Evolutionary conservation across 2,888 invertebrate species (phyloP).

Genomic region (Nasonia oneida): DNA sequence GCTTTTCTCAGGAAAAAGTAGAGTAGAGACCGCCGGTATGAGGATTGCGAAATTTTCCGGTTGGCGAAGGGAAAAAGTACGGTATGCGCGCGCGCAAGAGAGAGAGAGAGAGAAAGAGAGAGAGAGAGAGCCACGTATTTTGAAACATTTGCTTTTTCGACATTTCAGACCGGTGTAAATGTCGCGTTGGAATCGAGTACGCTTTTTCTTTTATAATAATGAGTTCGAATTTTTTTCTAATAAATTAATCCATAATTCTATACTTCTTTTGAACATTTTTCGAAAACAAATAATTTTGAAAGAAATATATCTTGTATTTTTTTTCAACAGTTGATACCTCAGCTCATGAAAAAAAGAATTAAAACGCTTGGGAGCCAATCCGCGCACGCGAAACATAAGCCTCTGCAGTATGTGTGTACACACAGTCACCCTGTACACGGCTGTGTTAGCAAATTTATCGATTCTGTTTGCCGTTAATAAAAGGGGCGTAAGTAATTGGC

Average conservation of each 20-base stretch:
- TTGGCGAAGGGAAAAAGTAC: conserved; percentile 7
- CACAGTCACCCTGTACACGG: background rate
- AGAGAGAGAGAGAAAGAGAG: background rate
- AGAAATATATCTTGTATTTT: too few relatives aligned
- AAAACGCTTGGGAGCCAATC: background rate
- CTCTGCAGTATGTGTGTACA: background rate
- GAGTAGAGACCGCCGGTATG: background rate
- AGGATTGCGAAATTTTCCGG: conserved; percentile 9
- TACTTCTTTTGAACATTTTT: too few relatives aligned
- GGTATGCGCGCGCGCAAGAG: background rate
- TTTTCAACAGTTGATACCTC: too few relatives aligned
- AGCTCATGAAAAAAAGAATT: background rate
- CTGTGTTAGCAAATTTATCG: conserved; percentile 57
- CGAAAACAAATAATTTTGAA: too few relatives aligned
- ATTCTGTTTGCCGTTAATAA: conserved; percentile 55
- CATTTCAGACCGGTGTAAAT: background rate
- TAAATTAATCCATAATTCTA: too few relatives aligned
- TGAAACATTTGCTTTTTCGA: background rate
- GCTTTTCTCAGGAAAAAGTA: background rate
- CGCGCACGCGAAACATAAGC: background rate
- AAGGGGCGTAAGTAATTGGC: conserved; percentile 59
- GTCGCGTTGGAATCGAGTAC: too few relatives aligned
- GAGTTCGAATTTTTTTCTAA: too few relatives aligned
- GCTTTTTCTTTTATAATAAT: too few relatives aligned
- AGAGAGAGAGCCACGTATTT: background rate